Conservation (phyloP, 2,888 invertebrate species). For the Polyploca ridens region DNA sequence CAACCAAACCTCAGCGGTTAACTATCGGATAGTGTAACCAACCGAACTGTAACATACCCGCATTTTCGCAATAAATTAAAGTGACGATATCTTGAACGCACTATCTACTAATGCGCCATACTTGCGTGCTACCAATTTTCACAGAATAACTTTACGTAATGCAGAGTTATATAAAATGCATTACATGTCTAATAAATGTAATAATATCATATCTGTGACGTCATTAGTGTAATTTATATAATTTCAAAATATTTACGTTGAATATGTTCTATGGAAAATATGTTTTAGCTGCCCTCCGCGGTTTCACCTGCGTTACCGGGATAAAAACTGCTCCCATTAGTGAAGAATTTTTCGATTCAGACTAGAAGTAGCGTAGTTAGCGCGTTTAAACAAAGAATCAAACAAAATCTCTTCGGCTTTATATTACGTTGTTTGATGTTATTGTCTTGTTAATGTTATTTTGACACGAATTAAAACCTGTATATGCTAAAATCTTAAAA, state of each 20-base stretch:
- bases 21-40: constrained; percentile 1
- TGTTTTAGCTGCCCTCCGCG: too few relatives aligned
- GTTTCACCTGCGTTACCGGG: too few relatives aligned
- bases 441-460: too few relatives aligned
- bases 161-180: constrained; percentile 12
- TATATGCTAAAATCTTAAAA: background rate
- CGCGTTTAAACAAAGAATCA: too few relatives aligned
- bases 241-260: too few relatives aligned
- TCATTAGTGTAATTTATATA: background rate
- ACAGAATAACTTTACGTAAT: constrained; percentile 16
- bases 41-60: constrained; percentile 6
- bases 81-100: constrained; percentile 16
- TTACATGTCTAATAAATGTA: constrained; percentile 6
- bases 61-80: constrained; percentile 17
- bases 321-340: too few relatives aligned
- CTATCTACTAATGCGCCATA: constrained; percentile 16
- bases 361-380: too few relatives aligned
- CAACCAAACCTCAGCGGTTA: background rate
- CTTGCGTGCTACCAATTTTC: constrained; percentile 13
- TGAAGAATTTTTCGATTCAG: too few relatives aligned
- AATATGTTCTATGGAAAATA: background rate
- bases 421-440: too few relatives aligned
- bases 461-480: background rate
- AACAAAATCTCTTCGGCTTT: too few relatives aligned
- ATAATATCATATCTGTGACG: background rate